Evolutionary conservation across 2,113 vertebrate genomes (phyloP), one percentile per base, ranked within the genome.

Genomic region (Hucho hucho): DNA sequence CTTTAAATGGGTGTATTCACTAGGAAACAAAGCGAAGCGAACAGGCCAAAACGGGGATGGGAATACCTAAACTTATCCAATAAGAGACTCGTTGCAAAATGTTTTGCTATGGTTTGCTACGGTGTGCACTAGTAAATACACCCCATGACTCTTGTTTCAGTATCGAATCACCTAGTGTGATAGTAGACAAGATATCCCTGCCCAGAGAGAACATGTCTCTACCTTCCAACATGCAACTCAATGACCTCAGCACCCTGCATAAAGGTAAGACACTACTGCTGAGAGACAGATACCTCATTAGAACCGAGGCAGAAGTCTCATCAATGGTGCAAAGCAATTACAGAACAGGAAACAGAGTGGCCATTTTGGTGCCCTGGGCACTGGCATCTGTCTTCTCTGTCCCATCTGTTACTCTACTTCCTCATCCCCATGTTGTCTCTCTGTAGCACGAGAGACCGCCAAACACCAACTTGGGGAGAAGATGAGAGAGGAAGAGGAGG

Each of bases 171-270:
- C 6, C 58, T 82, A 92, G 78, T 71, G 79, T 89, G 0, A 95
- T 89, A 86, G 69, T 84, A 7, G 90, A 61, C 56, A 87, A 87
- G 78, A 69, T 79, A 0, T 74, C 72, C 20, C 89, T 97, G 78
- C 96, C 94, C 0, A 90, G 93, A 77, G 96, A 98, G 81, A 96
- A 94, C 82, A 93, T 76, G 89, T 98, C 97, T 25, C 91, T 99
- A 73, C 97, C 97, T 0, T 93, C 95, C 64, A 92, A 98, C 89
- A 90, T 99, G 70, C 90, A 90, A 86, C 95, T 98, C 14, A 46
- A 94, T 0, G 94, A 97, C 84, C 93, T 96, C 24, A 79, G 73
- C 3, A 82, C 83, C 1, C 88, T 94, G 58, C 73, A 84, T 53
- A 86, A 80, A 93, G 94, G 96, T 96, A 88, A 61, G 72, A 59